Evolutionary conservation across 1,140 invertebrate species (phyloP), one percentile per base, ranked within the genome.

Genomic region (Halesus radiatus): DNA sequence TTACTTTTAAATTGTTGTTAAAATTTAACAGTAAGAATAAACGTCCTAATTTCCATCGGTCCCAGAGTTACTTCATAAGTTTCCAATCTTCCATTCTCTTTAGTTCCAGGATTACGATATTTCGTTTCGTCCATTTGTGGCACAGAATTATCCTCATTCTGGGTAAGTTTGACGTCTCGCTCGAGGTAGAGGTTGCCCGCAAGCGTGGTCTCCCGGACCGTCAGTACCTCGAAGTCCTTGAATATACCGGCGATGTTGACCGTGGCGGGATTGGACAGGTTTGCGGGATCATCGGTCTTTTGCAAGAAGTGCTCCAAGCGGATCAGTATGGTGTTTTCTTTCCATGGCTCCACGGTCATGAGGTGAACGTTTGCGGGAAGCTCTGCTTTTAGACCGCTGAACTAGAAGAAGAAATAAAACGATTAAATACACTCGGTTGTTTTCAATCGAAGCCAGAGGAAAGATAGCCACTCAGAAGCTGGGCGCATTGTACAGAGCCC

Each of bases 301-400:
- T 98, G 96, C 81, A 96, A 93, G 60, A 97, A 92, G 87, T 99
- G 96, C 85, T 99, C 98, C 0, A 99, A 87, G 76, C 98, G 90
- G 0, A 99, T 79, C 15, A 99, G 88, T 10, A 96, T 84, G 23
- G 90, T 89, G 3, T 85, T 86, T 3, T 90, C 90, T 54, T 91
- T 91, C 92, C 95, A 96, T 13, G 95, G 94, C 85, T 98, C 96
- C 62, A 98, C 85, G 26, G 97, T 98, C n/a, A 99, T 86, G 26
- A 99, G 87, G 84, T 98, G 94, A 0, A 98, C 90, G 82, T 97
- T 97, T 23, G 87, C 75, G 0, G 97, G 97, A 0, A 99, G 83
- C 2, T 86, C 80, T 5, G 56, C 58, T 1, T 85, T 85, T 1
- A 87, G 56, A 5, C 85, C 87, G 29, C 80, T 82, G 22, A 84